phyloP scores from a whole-genome alignment of 2,797 vertebrate genomes.

The Numenius phaeopus region DNA sequence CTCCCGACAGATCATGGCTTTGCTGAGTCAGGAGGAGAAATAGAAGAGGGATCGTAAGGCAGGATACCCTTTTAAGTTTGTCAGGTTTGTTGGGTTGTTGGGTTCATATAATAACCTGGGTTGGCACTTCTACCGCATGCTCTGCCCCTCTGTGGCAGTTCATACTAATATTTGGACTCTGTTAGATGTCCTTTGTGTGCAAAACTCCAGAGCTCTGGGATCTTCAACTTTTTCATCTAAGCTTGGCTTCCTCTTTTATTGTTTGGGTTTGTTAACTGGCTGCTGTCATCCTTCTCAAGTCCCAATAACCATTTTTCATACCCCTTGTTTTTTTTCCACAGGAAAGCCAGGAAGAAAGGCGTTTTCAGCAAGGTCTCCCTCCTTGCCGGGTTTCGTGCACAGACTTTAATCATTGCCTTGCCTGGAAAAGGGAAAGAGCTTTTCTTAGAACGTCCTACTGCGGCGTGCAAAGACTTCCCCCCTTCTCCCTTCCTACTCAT shows the following conservation, averaged over 20 bases:
- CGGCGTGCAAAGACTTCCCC: constrained; percentile 48
- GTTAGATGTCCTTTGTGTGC: neutral
- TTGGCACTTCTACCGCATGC: neutral
- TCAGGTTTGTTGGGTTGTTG: neutral
- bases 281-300: neutral
- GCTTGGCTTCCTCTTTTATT: constrained; percentile 35
- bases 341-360: constrained; percentile 66
- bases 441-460: constrained; percentile 44
- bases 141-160: neutral
- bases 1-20: neutral
- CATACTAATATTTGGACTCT: neutral
- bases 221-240: neutral
- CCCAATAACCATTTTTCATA: constrained; percentile 35
- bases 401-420: constrained; percentile 61
- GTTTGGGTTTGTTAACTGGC: constrained; percentile 29
- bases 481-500: constrained; percentile 66
- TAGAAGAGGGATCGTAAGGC: neutral
- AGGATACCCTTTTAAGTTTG: neutral
- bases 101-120: neutral
- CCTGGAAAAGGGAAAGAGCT: constrained; percentile 47
- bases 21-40: neutral
- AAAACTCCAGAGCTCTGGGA: neutral
- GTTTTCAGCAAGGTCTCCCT: constrained; percentile 40
- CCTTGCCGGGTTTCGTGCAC: neutral
- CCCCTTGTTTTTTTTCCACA: constrained; percentile 39